Evolutionary conservation across 2,113 vertebrate genomes (phyloP), one percentile per base, ranked within the genome.

Genomic region (Paradoxurus hermaphroditus): DNA sequence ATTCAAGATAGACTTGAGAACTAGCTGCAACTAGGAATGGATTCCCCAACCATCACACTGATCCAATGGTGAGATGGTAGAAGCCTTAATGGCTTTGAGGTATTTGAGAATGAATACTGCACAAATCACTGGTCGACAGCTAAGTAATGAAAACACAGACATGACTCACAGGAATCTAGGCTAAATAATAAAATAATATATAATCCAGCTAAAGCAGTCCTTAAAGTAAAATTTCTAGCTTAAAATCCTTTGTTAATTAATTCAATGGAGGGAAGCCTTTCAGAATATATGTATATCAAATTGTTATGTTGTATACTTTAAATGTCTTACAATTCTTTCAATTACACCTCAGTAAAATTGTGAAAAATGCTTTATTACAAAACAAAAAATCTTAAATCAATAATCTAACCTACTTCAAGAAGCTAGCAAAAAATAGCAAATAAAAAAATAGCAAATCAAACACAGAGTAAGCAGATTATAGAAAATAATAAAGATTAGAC

Each of bases 391-490:
- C 21, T 83, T 90, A 89, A 82, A 83, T 92, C 62, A 92, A 73
- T 51, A 72, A 89, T 68, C 15, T 78, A 96, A 56, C 36, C 29
- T 63, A n/a, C 10, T 88, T 94, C 31, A 94, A 86, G 51, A 95
- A 78, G 41, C 29, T 79, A 72, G 7, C 63, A 73, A 92, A 93
- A 7, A 86, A 78, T 51, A 94, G 68, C 21, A 78, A 92, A 87
- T 77, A 23, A 79, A 92, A 93, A 11, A 90, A 72, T 44, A 94
- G 75, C 21, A 82, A 92, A 87, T 77, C 46, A 96, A 87, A 73
- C 44, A 39, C 29, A 86, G 91, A 84, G 34, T 79, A 81, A 91
- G 41, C 29, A 85, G 39, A 73, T 78, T 16, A n/a, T 56, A 59
- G 15, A 31, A 90, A 88, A 85, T 36, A 92, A 86, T 70, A 86